Evolutionary conservation across 2,888 invertebrate species (phyloP).

Genomic region (Nemotelus nigrinus): DNA sequence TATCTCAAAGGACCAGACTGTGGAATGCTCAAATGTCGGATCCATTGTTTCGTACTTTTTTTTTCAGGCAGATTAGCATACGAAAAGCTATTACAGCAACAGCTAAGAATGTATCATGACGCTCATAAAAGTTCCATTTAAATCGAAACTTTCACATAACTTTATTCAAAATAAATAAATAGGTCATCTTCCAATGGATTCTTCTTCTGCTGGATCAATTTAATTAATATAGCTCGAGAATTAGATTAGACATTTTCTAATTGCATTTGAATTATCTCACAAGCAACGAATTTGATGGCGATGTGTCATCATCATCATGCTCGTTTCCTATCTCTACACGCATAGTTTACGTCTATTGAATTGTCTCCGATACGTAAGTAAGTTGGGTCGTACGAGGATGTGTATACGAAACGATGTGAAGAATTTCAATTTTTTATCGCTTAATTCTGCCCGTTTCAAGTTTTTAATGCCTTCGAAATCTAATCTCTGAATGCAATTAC

Average conservation of each 20-base stretch:
- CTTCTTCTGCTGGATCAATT: no score
- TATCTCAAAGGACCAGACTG: no score
- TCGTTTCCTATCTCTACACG: background rate
- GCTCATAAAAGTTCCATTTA: no score
- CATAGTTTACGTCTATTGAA: slow-evolving; percentile 25
- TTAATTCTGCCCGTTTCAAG: slow-evolving; percentile 32
- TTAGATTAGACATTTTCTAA: background rate
- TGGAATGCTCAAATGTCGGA: no score
- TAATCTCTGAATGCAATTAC: slow-evolving; percentile 44
- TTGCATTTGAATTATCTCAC: slow-evolving; percentile 1
- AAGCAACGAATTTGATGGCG: slow-evolving; percentile 6
- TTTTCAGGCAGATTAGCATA: no score
- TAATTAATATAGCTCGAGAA: background rate
- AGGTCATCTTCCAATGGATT: no score
- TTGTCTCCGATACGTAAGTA: slow-evolving; percentile 14
- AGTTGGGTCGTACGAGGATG: background rate
- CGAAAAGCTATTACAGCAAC: no score
- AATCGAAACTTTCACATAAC: no score
- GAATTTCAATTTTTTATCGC: slow-evolving; percentile 42
- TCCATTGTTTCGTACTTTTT: no score
- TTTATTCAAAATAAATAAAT: no score
- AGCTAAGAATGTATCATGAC: no score
- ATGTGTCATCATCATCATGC: slow-evolving; percentile 28
- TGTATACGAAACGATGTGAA: slow-evolving; percentile 19
- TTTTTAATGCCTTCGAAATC: slow-evolving; percentile 44